phyloP scores from a whole-genome alignment of 2,797 vertebrate genomes.

The Apodemus agrarius region DNA sequence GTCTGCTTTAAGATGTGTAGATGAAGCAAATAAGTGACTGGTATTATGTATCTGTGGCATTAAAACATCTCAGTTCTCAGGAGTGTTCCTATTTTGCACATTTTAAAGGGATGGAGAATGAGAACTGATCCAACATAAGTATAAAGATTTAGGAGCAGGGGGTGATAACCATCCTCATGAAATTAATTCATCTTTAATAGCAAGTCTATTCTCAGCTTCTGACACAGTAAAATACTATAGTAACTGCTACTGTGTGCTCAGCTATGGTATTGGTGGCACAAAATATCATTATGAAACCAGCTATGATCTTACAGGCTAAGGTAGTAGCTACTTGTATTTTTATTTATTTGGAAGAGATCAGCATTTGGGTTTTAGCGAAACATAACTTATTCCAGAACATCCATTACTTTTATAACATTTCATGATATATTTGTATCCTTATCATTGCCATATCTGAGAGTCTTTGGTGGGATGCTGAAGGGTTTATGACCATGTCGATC shows the following conservation, averaged over 20 bases:
- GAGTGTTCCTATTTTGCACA: not conserved
- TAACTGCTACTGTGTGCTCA: not conserved
- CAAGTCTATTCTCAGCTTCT: not conserved
- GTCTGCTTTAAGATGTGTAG: not conserved
- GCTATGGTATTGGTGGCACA: not conserved
- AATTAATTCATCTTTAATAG: not conserved
- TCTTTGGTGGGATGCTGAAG: not conserved
- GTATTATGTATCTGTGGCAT: not conserved
- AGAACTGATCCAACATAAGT: not conserved
- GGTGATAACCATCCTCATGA: not conserved
- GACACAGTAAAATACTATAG: not conserved
- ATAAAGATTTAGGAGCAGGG: not conserved
- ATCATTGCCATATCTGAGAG: not conserved
- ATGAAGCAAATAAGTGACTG: slow-evolving; percentile 32
- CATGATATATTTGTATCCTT: not conserved
- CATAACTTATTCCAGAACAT: not conserved
- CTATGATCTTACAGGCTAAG: not conserved
- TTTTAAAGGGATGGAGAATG: not conserved
- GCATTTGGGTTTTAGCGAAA: not conserved
- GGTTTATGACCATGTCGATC: not conserved
- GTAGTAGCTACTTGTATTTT: not conserved
- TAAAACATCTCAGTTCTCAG: not conserved
- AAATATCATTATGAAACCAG: not conserved
- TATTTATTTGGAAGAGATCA: not conserved
- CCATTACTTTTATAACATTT: not conserved